Base-by-base conservation (phyloP, 1,140 invertebrate species). In the Cyclargus thomasi region DNA sequence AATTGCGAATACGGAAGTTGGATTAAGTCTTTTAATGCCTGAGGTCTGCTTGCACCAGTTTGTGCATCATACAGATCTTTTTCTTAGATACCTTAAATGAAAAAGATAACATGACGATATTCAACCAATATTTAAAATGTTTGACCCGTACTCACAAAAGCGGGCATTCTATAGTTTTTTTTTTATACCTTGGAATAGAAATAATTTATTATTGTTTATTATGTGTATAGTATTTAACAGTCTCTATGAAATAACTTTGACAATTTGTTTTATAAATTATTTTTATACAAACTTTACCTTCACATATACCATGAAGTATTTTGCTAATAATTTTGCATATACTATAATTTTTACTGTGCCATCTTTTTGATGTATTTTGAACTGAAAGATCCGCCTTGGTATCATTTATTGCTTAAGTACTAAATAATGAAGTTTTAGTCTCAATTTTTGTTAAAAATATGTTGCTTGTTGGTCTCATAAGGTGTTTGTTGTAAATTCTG, bases 321-420 rank as follows among this genome's bases (percentile, higher is more conserved):
- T 64, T 64, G 29, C 17, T 64, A 64, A 64, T 21, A n/a, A 35
- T 64, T 64, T 64, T 64, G 29, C 23, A 39, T 64, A 64, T 64
- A 47, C 35, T 64, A 64, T 64, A 59, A 59, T 59, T 59, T 59
- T 18, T 47, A 59, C 55, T 59, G 55, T 59, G 20, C 14, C 18
- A 59, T 20, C 17, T 21, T 59, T 20, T 59, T 18, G 18, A 59
- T 20, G 55, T n/a, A 59, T 59, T 59, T 59, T 59, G 17, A 21
- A 59, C 17, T 20, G 11, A 11, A 11, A 20, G 7, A 20, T n/a
- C 55, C 55, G 55, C 55, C 55, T 59, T 8, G 18, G 10, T 21
- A 21, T 59, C 1, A 59, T 59, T 47, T 47, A 47, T 47, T 47
- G 39, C 39, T 47, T 47, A 47, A 47, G 29, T 29, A 29, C 29